Evolutionary conservation across 23 tunicate genomes (phyloP), one percentile per base, ranked within the genome.

Genomic region (Styela clava): DNA sequence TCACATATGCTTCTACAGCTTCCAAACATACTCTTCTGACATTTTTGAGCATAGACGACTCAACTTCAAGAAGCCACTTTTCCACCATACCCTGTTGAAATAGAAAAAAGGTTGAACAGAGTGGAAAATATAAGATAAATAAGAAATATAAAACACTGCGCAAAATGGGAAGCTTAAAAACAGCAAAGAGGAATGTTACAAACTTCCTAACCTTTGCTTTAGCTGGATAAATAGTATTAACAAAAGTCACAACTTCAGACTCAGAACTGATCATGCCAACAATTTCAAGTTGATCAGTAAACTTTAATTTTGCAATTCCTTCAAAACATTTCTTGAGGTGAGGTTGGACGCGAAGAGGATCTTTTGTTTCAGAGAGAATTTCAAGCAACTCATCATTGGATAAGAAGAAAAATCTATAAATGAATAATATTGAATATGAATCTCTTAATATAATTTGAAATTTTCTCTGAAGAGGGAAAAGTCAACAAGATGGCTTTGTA

Each of bases 291-390:
- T 89, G 84, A 33, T 88, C 99, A 25, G 94, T 88, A 83, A 94
- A 94, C 27, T 89, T 62, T n/a, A 94, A 85, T 79, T 87, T 94
- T 73, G 85, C 71, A 72, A 94, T 94, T 62, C 99, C 99, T 62
- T 94, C 99, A 78, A 94, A 94, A 72, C 99, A 94, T 62, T 94
- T 94, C 82, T 94, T 94, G 63, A 94, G 83, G 72, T 94, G 99
- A 56, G 99, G 99, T 64, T 94, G 99, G 16, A 94, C 99, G 2
- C 99, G 85, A 71, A 89, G 85, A n/a, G 99, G 99, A 52, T 94
- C 99, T 79, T 94, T 94, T 26, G 99, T 94, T 52, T 94, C 99
- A 1, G 99, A 94, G 35, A 94, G 73, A 29, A 94, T 94, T 76
- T 94, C 99, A 30, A 94, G 95, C 71, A 94, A 76, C 67, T 94